Evolutionary conservation across 2,888 invertebrate species (phyloP), one percentile per base, ranked within the genome.

Genomic region (Coleophora deauratella): DNA sequence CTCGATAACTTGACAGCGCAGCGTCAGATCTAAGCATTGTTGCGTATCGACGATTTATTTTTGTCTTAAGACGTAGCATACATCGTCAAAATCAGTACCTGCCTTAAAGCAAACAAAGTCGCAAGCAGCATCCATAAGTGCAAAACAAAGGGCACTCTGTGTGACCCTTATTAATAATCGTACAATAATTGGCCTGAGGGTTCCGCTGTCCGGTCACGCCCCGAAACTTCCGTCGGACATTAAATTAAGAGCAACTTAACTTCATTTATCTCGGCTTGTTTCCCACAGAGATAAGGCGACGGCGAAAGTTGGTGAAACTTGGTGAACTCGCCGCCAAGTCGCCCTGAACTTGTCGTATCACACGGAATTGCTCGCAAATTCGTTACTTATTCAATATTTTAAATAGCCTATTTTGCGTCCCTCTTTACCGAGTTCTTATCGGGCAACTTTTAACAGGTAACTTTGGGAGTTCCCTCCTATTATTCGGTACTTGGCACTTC

Each of bases 231-330:
- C 72, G 68, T 60, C 70, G 65, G 64, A 59, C 76, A 80, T 80
- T 81, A 81, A 82, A 81, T 82, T 80, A 80, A 76, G 77, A 79
- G 79, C 75, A 74, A 77, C 72, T 73, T 72, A 81, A 80, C 75
- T 82, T 82, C 74, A 81, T 82, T 84, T 82, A 84, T 81, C 82
- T 82, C 76, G 64, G 73, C 73, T 73, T 80, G 80, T 77, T 80
- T 78, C 80, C 72, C 61, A 70, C 68, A 64, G 72, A 72, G 82
- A 80, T 82, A 82, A 82, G 73, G 73, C 72, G 73, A 73, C 72
- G 3, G 21, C 6, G 21, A 21, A 21, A 3, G 21, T 21, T 21
- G 21, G 3, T 66, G 60, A 60, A 78, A 77, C 68, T 79, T 72
- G 48, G 46, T 34, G 30, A 73, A 77, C 69, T 78, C 67, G 61